Percentiles rank a stretch among this genome's conserved stretches.
These are phyloP conservation scores for Leucophenga varia DNA, from an alignment of 1,140 invertebrate genomes.

Conservation along the genomic window DNA sequence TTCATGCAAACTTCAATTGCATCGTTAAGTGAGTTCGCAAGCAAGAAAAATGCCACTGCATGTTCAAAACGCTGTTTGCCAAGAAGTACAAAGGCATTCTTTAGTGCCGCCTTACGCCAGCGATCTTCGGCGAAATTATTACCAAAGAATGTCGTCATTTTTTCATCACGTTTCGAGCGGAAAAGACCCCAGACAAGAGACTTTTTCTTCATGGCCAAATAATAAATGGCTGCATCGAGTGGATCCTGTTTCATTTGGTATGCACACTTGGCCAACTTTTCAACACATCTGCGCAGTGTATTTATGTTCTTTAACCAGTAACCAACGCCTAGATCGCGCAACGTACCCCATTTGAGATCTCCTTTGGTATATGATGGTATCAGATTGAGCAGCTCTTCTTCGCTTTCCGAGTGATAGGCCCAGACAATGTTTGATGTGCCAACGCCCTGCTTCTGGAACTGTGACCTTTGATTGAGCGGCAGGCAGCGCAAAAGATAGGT, in stretches of 20 bases:
- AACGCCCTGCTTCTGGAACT: constrained; percentile 87
- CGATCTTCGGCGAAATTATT: constrained; percentile 92
- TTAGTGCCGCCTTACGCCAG: constrained; percentile 95
- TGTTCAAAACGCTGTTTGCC: constrained; percentile 94
- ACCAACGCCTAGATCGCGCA: constrained; percentile 89
- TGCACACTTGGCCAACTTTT: constrained; percentile 89
- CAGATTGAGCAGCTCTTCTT: constrained; percentile 89
- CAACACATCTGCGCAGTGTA: constrained; percentile 81
- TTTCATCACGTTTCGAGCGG: constrained; percentile 81
- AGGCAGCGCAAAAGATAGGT: constrained; percentile 91
- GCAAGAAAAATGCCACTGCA: constrained; percentile 92
- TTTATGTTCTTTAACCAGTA: constrained; percentile 95
- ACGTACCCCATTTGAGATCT: constrained; percentile 84
- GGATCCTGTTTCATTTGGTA: constrained; percentile 91
- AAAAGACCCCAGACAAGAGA: constrained; percentile 95
- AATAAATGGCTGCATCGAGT: constrained; percentile 95
- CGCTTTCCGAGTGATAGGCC: constrained; percentile 98
- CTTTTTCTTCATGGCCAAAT: constrained; percentile 98
- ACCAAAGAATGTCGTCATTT: constrained; percentile 93
- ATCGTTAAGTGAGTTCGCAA: constrained; percentile 91
- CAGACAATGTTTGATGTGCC: constrained; percentile 93
- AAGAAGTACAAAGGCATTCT: constrained; percentile 95
- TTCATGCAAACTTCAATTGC: constrained; percentile 89
- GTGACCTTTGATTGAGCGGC: constrained; percentile 81
- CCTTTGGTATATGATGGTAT: constrained; percentile 86